phyloP scores from a whole-genome alignment of 1,140 invertebrate genomes.

The Drosophila sulfurigaster region DNA sequence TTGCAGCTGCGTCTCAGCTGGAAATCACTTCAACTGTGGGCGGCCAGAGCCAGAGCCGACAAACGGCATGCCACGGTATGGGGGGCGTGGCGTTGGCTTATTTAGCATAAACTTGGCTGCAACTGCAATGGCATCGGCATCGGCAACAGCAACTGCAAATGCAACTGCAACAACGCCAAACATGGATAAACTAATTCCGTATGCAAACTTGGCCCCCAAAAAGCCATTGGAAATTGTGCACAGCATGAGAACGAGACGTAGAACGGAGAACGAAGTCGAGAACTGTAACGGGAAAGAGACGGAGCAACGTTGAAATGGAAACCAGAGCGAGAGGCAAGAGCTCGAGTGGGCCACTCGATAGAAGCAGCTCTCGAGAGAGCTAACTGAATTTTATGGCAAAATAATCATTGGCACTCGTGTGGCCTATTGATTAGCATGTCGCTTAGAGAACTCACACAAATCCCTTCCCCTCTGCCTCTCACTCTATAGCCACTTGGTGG shows the following conservation, averaged over 20 bases:
- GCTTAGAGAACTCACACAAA: slow-evolving; percentile 27
- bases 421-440: slow-evolving; percentile 81
- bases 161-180: slow-evolving; percentile 48
- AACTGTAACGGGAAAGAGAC: slow-evolving; percentile 15
- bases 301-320: slow-evolving; percentile 35
- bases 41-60: not conserved
- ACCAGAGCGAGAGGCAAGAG: not conserved
- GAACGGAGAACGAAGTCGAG: slow-evolving; percentile 21
- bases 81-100: slow-evolving; percentile 64
- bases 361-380: slow-evolving; percentile 51
- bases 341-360: slow-evolving; percentile 14
- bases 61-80: not conserved
- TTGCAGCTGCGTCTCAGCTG: slow-evolving; percentile 51
- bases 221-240: slow-evolving; percentile 70
- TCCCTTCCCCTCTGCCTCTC: not conserved
- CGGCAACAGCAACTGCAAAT: slow-evolving; percentile 18
- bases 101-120: slow-evolving; percentile 74
- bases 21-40: slow-evolving; percentile 38
- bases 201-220: slow-evolving; percentile 65
- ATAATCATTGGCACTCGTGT: slow-evolving; percentile 81
- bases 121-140: slow-evolving; percentile 32
- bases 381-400: slow-evolving; percentile 81
- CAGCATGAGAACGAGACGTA: slow-evolving; percentile 19
- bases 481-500: not conserved
- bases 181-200: slow-evolving; percentile 52